Percentiles rank a stretch among this genome's conserved stretches.
phyloP scores from a whole-genome alignment of 2,113 vertebrate species.

The Dicerorhinus sumatrensis region DNA sequence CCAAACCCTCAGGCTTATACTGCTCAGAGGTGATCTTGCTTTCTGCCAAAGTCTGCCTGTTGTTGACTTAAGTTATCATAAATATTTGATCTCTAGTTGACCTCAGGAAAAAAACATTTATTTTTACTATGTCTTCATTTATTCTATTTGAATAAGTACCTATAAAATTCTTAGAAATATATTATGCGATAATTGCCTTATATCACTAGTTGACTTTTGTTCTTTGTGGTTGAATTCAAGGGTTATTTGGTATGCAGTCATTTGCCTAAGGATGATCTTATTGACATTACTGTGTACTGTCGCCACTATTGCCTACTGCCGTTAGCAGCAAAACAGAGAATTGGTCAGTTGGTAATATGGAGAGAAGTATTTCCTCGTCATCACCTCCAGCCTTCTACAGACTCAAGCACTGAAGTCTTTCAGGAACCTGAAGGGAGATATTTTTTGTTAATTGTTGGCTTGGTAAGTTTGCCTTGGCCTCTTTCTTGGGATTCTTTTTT shows the following conservation, averaged over 20 bases:
- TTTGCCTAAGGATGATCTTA: conserved; percentile 94
- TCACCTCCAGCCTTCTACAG: conserved; percentile 78
- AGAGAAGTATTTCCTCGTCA: conserved; percentile 94
- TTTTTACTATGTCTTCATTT: neutral
- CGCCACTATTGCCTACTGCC: conserved; percentile 94
- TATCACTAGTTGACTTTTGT: neutral
- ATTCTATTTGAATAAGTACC: neutral
- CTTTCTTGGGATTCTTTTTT: neutral
- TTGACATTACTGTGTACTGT: conserved; percentile 93
- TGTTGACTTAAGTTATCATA: neutral
- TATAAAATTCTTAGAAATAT: neutral
- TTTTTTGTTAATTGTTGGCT: conserved; percentile 96
- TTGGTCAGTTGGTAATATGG: conserved; percentile 96
- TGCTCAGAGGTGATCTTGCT: neutral
- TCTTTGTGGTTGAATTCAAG: conserved; percentile 85
- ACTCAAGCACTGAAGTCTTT: conserved; percentile 83
- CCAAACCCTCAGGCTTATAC: neutral
- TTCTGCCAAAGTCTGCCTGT: neutral
- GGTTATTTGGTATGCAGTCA: conserved; percentile 96
- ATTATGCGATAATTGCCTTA: neutral
- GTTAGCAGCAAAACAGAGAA: conserved; percentile 91
- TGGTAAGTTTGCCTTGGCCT: conserved; percentile 88
- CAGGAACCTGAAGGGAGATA: conserved; percentile 90
- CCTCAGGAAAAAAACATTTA: neutral
- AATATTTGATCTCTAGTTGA: conserved; percentile 8